Evolutionary conservation across 2,797 vertebrate species (phyloP), one percentile per base, ranked within the genome.

Genomic region (Todus mexicanus): DNA sequence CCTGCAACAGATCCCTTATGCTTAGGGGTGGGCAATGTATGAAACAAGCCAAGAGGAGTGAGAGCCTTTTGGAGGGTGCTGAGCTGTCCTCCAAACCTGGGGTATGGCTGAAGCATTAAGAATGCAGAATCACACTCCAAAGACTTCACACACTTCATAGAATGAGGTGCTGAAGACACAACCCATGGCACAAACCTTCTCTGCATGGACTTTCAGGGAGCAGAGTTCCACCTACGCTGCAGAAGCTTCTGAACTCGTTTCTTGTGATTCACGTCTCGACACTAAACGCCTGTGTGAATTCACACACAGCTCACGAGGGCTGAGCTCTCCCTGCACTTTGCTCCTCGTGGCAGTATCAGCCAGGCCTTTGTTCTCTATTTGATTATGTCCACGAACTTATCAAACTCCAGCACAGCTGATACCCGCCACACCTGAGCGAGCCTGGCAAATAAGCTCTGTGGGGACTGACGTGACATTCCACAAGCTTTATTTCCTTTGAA

Each of bases 361-460:
- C 71, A 38, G 37, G 50, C 54, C 57, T 54, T 74, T 53, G 4
- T 51, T 66, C 65, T 80, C 77, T 29, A 66, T 81, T 91, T 91
- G 73, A 65, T 69, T 91, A 91, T 63, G 86, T 81, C 83, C 59
- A 90, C 88, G 92, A 70, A 69, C 83, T 35, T 69, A 47, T 61
- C 79, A 65, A 73, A 78, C 48, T 37, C 0, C 22, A 26, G 73
- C 50, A 38, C 0, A 69, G 78, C 75, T 42, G 60, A 2, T 63
- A 56, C 22, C 74, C 78, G 72, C 48, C 72, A n/a, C 84, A 64
- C 70, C 68, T 50, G 70, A 59, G 22, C 25, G 61, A 87, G 65
- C 45, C n/a, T 61, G 76, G 76, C 74, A 81, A 92, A 81, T 77
- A 59, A 87, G 66, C 80, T 75, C 68, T 33, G n/a, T 22, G 76